Base-by-base conservation (phyloP, 2,797 vertebrate genomes). In the Antennarius maculatus region DNA sequence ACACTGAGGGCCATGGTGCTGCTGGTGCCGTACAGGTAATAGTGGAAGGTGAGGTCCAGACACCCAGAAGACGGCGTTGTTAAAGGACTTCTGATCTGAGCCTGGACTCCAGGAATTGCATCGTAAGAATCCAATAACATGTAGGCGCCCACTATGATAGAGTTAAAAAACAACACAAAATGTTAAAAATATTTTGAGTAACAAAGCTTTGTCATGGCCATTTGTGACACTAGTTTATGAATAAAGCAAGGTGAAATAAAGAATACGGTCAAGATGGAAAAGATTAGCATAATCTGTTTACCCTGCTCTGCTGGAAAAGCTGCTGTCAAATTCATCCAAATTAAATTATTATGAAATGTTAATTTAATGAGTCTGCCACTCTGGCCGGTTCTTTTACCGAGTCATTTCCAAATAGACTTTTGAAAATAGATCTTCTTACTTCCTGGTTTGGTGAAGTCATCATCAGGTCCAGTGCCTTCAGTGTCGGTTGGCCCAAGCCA, bases 401-500 rank as follows among this genome's bases (percentile, higher is more conserved):
- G 1, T 16, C 5, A 49, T 10, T 49, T 51, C 0, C 18, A 54
- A 5, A 55, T 5, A 2, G 11, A 42, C 41, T 42, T 42, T 12
- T 7, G 37, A 2, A 41, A 51, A 34, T 7, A 57, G 31, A 37
- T 47, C 13, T 1, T 74, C 93, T 93, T 85, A 95, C 94, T 37
- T 43, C 93, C 93, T 60, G 95, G 95, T 86, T 78, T 94, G 42
- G 95, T 95, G 76, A 92, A 95, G 76, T 96, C 95, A 53, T 93
- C 77, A 2, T 92, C 39, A 4, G 94, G 95, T 28, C 94, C 94
- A 6, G 89, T 91, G 3, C 81, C 88, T 0, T 66, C 79, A 16
- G 84, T 87, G 0, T 86, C 60, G 0, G 93, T 86, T 0, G 0
- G 1, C 6, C 94, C 95, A n/a, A 0, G 0, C 88, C 88, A 94